Evolutionary conservation across 2,888 invertebrate species (phyloP).

Genomic region (Halictus quadricinctus): DNA sequence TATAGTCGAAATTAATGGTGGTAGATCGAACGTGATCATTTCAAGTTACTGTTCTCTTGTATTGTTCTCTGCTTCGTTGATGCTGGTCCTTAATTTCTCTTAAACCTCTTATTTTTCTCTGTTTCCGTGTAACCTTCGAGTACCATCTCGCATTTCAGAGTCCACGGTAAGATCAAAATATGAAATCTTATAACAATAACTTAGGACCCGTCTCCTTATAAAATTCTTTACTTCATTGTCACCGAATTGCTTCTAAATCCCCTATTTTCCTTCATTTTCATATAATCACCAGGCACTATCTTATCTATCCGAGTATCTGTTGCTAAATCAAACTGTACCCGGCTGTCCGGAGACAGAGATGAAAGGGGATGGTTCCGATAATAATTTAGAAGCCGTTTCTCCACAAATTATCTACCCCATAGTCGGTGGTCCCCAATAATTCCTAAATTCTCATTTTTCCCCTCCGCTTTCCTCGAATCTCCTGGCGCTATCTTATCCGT

Average conservation of each 20-base stretch:
- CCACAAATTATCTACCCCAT: neutral
- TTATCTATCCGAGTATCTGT: neutral
- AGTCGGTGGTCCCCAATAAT: neutral
- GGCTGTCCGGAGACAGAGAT: neutral
- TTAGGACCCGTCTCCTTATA: neutral
- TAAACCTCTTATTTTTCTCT: neutral
- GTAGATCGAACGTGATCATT: too few species aligned
- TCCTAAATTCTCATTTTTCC: neutral
- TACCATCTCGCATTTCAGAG: neutral
- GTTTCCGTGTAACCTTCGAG: neutral
- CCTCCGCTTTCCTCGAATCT: neutral
- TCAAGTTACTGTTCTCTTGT: too few species aligned
- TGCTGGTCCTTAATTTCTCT: neutral
- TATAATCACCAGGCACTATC: neutral
- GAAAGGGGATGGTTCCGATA: neutral
- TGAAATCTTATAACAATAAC: neutral
- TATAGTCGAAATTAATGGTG: too few species aligned
- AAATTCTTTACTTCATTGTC: neutral
- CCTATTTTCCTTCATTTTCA: neutral
- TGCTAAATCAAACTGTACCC: neutral
- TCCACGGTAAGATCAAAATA: neutral
- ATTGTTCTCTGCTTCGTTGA: too few species aligned
- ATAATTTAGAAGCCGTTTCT: neutral
- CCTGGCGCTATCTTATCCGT: neutral
- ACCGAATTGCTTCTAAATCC: neutral